Base-by-base conservation (phyloP, 1,140 invertebrate genomes). In the Nebria ingens region DNA sequence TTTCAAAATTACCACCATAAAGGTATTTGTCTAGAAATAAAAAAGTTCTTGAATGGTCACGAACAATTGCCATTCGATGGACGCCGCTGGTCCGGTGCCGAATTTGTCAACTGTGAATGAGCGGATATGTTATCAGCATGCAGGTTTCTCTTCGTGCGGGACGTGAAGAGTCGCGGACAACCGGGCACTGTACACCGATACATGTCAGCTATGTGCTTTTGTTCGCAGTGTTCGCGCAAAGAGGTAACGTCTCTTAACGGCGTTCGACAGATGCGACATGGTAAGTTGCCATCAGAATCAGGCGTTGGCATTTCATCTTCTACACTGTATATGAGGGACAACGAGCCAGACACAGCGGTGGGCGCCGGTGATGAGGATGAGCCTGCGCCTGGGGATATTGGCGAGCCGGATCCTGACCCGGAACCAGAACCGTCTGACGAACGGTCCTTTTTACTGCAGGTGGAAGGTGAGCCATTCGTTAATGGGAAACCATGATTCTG, bases 91-190 rank as follows among this genome's bases (percentile, higher is more conserved):
- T 45, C 40, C 6, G 15, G 6, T 56, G 67, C 65, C 21, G 56
- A 58, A 9, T 20, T 55, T n/a, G n/a, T n/a, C 51, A 71, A 67
- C 60, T 72, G 69, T 15, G 66, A 62, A 54, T 73, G 71, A 17
- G 65, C 57, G 3, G 74, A 64, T 56, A 78, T 75, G 55, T 76
- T 74, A 61, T 83, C 80, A 42, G 76, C 78, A 71, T 89, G 87
- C 2, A 81, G 70, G 66, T 89, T 88, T 9, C 87, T 73, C 55
- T 84, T 85, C 42, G 85, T 82, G 19, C 84, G 69, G 29, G 86
- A 87, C 58, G 84, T 83, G 69, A 91, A 91, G 61, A 89, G 82
- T 77, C 87, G 86, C n/a, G 81, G 81, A 71, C 88, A 90, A 38
- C 86, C 86, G 55, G 82, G 78, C 23, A 87, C 80, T 19, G 84